Evolutionary conservation across 2,797 vertebrate genomes (phyloP).

Genomic region (Amphiprion clarkii): DNA sequence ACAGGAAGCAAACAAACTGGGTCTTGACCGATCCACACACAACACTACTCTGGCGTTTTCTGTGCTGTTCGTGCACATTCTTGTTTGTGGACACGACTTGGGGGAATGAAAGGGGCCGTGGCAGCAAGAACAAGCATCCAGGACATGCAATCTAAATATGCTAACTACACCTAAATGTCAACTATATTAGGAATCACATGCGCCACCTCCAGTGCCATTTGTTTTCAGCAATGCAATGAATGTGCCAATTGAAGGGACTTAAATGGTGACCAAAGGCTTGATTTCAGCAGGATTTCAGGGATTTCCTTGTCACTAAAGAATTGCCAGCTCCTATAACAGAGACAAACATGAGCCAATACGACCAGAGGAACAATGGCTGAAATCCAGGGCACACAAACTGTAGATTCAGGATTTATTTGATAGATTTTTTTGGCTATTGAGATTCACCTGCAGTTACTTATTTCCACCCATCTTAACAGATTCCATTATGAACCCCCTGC

Average conservation of each 20-base stretch:
- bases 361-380: constrained; percentile 4
- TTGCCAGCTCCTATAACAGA: constrained; percentile 14
- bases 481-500: constrained; percentile 50
- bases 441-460: constrained; percentile 39
- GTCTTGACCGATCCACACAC: too few relatives aligned
- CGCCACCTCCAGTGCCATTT: neutral
- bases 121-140: too few relatives aligned
- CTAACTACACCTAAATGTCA: too few relatives aligned
- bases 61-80: too few relatives aligned
- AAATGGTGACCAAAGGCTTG: neutral
- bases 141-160: too few relatives aligned
- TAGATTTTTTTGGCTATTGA: neutral
- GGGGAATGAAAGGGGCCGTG: too few relatives aligned
- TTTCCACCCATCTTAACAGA: constrained; percentile 44
- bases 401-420: constrained; percentile 3
- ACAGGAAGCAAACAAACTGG: too few relatives aligned
- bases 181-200: too few relatives aligned
- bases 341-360: constrained; percentile 1
- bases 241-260: neutral
- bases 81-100: too few relatives aligned
- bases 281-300: constrained; percentile 17
- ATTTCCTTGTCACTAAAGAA: constrained; percentile 6
- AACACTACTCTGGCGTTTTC: too few relatives aligned
- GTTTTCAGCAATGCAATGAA: constrained; percentile 1
- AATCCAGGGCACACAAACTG: constrained; percentile 7